Base-by-base conservation (phyloP, 2,888 invertebrate genomes). In the Brenthis ino region DNA sequence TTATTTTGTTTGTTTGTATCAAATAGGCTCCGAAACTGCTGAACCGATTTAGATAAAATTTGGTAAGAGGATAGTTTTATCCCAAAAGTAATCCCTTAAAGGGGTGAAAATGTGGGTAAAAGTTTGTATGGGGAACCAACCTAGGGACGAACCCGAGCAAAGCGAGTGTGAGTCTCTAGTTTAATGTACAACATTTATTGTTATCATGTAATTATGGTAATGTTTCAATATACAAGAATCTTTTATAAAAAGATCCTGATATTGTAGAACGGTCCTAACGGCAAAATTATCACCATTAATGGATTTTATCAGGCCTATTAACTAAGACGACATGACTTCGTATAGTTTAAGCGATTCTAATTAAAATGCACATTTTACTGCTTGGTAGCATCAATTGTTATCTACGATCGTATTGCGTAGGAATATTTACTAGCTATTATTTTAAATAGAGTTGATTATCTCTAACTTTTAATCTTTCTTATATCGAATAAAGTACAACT, bases 331-430 rank as follows among this genome's bases (percentile, higher is more conserved):
- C 81, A 81, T 75, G 79, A 78, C 80, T 66, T 79, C 81, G 84
- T 85, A 86, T 85, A 86, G 82, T 82, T 86, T 80, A 86, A 79
- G 83, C 73, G 84, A 84, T 79, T 82, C 84, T 86, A 89, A 88
- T 90, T 88, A 89, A 88, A 89, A 86, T 86, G 82, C 84, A 84
- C 82, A 83, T 84, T 84, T 84, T 83, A 84, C 81, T 78, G 78
- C 82, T 79, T 67, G 78, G 80, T 79, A 81, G 82, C 82, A 81
- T 79, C 83, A 79, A 85, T 82, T 85, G 82, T 82, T 84, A 88
- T 87, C 88, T 81, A 72, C 57, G 77, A 86, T 87, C 84, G 75
- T 76, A 77, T 76, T 79, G 80, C 83, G 80, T 79, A 75, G 74
- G 83, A 82, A 84, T 85, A 82, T 82, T 80, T 55, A 64, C 50